Base-by-base conservation (phyloP, 2,797 vertebrate species). In the Ispidina picta region DNA sequence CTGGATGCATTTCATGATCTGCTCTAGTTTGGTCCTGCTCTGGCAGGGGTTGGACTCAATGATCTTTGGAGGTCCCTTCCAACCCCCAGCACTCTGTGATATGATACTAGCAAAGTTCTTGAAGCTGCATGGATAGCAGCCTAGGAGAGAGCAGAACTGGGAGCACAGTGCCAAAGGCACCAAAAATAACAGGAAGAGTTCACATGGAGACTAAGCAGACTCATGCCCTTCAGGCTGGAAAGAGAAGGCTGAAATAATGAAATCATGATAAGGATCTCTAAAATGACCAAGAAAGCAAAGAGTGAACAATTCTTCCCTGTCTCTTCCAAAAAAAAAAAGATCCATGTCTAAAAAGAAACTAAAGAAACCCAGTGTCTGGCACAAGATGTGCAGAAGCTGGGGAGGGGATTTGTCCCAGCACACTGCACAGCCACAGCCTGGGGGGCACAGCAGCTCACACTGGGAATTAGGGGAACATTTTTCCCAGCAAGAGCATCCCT, bases 401-500 rank as follows among this genome's bases (percentile, higher is more conserved):
- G 59, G 63, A 52, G 37, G 65, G 55, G 31, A 52, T 68, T 48
- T 4, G 29, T 28, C 21, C 72, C 75, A 39, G 23, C n/a, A 16
- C 0, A 4, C 23, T 7, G 44, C 3, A 14, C 0, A 0, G 22
- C 7, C 49, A 13, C 43, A 37, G 60, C 76, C 48, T 4, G 11
- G 46, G 22, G 48, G 51, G 29, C 14, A 35, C 29, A 5, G 59
- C 13, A 56, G 78, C 64, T 52, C n/a, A 39, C 6, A 39, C 37
- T 39, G 37, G 37, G 37, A 39, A 39, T 39, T 39, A 39, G 37
- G 37, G 37, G 37, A 39, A 39, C 37, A 39, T 39, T 39, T 39
- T 39, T 39, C 37, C 37, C 37, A 39, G 37, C 37, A 39, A 39
- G 37, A 39, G 37, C 37, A 39, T 13, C 37, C 37, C 37, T 39